A percentile compares a stretch with the other conserved stretches of the same genome.
Evolutionary conservation across 2,888 invertebrate genomes (phyloP).

Genomic region (Itoplectis maculator): DNA sequence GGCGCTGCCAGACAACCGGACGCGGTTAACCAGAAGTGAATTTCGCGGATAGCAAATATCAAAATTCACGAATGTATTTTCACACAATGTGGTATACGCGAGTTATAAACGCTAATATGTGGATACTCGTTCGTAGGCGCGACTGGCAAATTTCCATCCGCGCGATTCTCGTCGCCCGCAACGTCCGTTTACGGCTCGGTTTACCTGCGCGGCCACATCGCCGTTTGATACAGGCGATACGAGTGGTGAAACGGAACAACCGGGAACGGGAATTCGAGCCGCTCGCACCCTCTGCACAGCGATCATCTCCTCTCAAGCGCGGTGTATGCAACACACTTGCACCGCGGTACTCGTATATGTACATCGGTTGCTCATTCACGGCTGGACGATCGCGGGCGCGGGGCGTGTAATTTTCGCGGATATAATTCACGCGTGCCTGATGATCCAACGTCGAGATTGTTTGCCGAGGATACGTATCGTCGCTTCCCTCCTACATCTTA

Average conservation of each 20-base stretch:
- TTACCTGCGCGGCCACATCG: background rate
- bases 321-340: too few relatives aligned
- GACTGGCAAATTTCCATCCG: background rate
- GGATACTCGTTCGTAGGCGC: background rate
- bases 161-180: background rate
- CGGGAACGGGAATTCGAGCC: conserved; percentile 15
- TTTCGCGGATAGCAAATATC: too few relatives aligned
- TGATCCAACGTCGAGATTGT: conserved; percentile 37
- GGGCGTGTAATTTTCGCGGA: conserved; percentile 27
- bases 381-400: conserved; percentile 11
- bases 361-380: conserved; percentile 26
- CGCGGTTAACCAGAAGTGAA: too few relatives aligned
- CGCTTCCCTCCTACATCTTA: too few relatives aligned
- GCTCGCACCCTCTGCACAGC: background rate
- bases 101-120: background rate
- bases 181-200: background rate
- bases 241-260: background rate
- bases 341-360: too few relatives aligned
- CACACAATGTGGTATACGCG: too few relatives aligned
- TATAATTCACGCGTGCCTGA: conserved; percentile 35
- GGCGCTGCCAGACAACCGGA: background rate
- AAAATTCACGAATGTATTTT: too few relatives aligned
- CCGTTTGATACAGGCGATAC: conserved; percentile 5
- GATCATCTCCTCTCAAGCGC: background rate
- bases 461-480: conserved; percentile 26